These are phyloP conservation scores for Spondyliosoma cantharus DNA, from an alignment of 2,797 vertebrate species.

Conservation along the genomic window DNA sequence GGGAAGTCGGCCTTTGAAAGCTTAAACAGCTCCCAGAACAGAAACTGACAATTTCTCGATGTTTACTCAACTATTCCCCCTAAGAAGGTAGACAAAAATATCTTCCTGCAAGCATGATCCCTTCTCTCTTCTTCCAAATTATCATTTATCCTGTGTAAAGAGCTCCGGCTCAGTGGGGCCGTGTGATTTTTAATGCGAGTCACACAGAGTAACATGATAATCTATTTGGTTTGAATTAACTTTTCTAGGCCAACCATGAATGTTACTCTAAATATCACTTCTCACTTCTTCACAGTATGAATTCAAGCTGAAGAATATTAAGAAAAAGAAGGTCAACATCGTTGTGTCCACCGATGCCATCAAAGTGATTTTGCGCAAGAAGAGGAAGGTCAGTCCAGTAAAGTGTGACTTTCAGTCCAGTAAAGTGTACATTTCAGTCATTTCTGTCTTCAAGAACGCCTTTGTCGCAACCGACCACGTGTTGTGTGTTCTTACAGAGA, in stretches of 20 bases:
- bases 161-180: slow-evolving; percentile 7
- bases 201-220: background rate
- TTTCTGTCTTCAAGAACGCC: background rate
- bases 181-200: background rate
- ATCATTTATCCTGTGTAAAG: slow-evolving; percentile 40
- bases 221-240: background rate
- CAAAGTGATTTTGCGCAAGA: slow-evolving; percentile 94
- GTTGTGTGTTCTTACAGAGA: slow-evolving; percentile 83
- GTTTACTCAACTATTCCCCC: slow-evolving; percentile 68
- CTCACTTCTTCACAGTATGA: slow-evolving; percentile 87
- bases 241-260: background rate
- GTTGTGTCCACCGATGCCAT: slow-evolving; percentile 93
- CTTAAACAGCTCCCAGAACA: slow-evolving; percentile 57
- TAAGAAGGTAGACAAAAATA: slow-evolving; percentile 46
- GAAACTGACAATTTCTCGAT: slow-evolving; percentile 56
- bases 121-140: slow-evolving; percentile 10
- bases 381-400: slow-evolving; percentile 88
- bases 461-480: background rate
- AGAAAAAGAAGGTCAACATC: slow-evolving; percentile 98
- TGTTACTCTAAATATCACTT: background rate
- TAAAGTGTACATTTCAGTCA: background rate
- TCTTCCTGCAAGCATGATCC: slow-evolving; percentile 7
- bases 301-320: slow-evolving; percentile 99
- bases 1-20: slow-evolving; percentile 60
- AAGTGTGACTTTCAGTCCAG: slow-evolving; percentile 52